Conservation (phyloP, 2,888 invertebrate genomes). For the Celastrina argiolus region DNA sequence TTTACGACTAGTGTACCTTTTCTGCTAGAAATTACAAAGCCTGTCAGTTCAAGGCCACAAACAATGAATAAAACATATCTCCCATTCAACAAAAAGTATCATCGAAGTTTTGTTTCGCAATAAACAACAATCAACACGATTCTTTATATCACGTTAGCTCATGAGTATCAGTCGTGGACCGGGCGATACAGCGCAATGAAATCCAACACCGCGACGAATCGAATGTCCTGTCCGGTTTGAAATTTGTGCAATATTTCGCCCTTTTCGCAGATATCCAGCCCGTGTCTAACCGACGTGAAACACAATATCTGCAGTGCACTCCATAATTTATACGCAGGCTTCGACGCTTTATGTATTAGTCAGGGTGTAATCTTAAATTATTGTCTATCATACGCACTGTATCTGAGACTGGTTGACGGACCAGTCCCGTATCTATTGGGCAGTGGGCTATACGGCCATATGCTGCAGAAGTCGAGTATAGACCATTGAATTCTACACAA, state of each 20-base stretch:
- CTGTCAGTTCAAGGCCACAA: not conserved
- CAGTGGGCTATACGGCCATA: too few species aligned
- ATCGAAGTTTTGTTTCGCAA: slow-evolving; percentile 13
- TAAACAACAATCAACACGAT: slow-evolving; percentile 17
- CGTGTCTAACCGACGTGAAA: slow-evolving; percentile 76
- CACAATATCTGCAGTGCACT: slow-evolving; percentile 70
- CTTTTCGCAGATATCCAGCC: slow-evolving; percentile 74
- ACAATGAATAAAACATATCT: not conserved
- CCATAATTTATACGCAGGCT: slow-evolving; percentile 69
- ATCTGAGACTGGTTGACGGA: slow-evolving; percentile 6
- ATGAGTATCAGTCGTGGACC: slow-evolving; percentile 49
- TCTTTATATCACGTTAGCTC: slow-evolving; percentile 41
- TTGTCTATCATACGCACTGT: slow-evolving; percentile 37
- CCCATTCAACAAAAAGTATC: not conserved
- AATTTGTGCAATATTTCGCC: slow-evolving; percentile 77
- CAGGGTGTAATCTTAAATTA: slow-evolving; percentile 54
- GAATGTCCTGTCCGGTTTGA: slow-evolving; percentile 75
- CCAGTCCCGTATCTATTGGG: not conserved
- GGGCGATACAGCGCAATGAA: slow-evolving; percentile 70
- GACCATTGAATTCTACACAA: slow-evolving; percentile 33
- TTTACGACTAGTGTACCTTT: not conserved
- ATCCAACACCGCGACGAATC: slow-evolving; percentile 75
- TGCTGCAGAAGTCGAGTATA: slow-evolving; percentile 25
- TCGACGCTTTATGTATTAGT: slow-evolving; percentile 53
- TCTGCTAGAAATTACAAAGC: not conserved